Percentiles rank a stretch among this genome's conserved stretches.
Conservation (phyloP, 2,888 invertebrate species). For the Allacma fusca region DNA sequence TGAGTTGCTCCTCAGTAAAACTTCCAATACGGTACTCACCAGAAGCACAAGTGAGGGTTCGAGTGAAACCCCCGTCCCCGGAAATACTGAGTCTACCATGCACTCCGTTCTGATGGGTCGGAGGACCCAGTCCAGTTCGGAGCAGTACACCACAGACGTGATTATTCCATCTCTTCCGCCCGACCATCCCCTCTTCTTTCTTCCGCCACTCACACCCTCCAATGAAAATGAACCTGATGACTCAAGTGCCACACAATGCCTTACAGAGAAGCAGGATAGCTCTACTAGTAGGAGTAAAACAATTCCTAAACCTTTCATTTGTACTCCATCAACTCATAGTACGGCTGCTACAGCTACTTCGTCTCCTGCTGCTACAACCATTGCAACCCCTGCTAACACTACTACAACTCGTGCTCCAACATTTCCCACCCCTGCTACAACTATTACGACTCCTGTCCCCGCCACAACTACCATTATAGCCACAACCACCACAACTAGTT, state of each 20-base stretch:
- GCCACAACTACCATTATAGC: constrained; percentile 3
- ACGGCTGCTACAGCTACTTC: constrained; percentile 35
- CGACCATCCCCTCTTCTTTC: constrained; percentile 36
- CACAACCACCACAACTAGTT: constrained; percentile 10
- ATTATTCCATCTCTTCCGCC: constrained; percentile 21
- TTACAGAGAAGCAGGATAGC: constrained; percentile 47
- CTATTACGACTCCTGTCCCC: neutral
- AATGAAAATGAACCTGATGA: constrained; percentile 44
- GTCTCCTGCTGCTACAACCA: neutral
- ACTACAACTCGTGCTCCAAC: neutral
- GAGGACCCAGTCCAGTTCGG: constrained; percentile 58
- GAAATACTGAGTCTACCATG: constrained; percentile 45
- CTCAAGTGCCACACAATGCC: constrained; percentile 56
- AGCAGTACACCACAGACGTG: constrained; percentile 38
- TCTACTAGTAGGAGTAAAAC: neutral
- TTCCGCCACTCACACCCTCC: constrained; percentile 35
- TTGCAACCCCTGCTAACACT: neutral
- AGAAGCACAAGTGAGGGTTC: constrained; percentile 83
- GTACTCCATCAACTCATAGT: constrained; percentile 25
- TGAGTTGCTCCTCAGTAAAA: constrained; percentile 68
- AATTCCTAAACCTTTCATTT: neutral
- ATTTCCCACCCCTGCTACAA: neutral
- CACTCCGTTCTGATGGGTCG: constrained; percentile 56
- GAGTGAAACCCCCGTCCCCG: constrained; percentile 62
- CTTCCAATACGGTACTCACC: constrained; percentile 70